Base-by-base conservation (phyloP, 2,113 vertebrate species). In the Coreoperca whiteheadi region DNA sequence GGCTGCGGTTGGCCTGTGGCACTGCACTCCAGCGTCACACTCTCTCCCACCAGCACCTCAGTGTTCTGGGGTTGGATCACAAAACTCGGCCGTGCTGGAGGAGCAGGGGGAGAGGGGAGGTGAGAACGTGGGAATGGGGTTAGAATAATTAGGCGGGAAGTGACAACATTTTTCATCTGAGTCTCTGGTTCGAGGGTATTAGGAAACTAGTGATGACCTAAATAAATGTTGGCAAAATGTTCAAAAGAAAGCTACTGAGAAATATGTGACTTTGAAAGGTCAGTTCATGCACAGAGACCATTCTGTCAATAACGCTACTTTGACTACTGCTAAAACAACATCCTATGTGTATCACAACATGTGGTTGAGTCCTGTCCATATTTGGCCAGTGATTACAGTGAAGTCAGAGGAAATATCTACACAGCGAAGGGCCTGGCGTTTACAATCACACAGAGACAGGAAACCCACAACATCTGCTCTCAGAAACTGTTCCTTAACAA, bases 41-140 rank as follows among this genome's bases (percentile, higher is more conserved):
- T 98, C 93, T 99, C 97, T 7, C 98, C 98, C 30, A 99, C 97
- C 82, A 99, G 94, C 57, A 99, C 98, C 92, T 99, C 98, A 0
- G 98, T 99, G 92, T 99, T 99, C 95, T 98, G 98, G 0, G 98
- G 98, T 81, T 99, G 98, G 92, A 99, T 99, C 84, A 99, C 98
- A 79, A 99, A 99, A 90, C 97, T 96, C 34, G 98, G 98, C 25
- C 97, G 95, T 3, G 97, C 98, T 99, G 91, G 78, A 81, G 87
- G 28, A 77, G 34, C 20, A 74, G 61, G 0, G 20, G 11, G 51
- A 5, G n/a, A 30, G 48, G 21, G 18, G 16, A 10, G 28, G 25
- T 18, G 25, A 51, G 46, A 43, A 67, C 0, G 2, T 1, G 37
- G 51, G 25, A 78, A 67, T 1, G 6, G 8, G 16, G 25, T 72